Conservation (phyloP, 2,113 vertebrate genomes). For the Rhineura floridana region DNA sequence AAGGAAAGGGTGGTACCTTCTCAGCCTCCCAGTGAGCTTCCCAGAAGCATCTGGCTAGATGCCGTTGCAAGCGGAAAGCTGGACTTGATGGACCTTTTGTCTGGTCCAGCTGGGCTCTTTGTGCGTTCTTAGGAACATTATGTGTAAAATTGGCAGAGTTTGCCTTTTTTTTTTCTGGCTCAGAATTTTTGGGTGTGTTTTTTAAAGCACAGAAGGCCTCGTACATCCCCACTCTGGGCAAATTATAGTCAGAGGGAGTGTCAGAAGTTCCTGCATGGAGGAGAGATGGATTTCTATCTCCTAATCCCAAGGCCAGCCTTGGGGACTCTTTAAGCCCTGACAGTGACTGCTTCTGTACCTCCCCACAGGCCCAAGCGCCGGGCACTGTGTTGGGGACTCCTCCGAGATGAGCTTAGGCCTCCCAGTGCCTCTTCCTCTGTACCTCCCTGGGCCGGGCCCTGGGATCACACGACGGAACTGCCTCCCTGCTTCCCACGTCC, state of each 20-base stretch:
- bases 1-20: background rate
- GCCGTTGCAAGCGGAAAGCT: background rate
- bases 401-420: background rate
- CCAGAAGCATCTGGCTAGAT: background rate
- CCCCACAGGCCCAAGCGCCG: background rate
- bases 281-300: too few relatives aligned
- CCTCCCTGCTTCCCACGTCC: conserved; percentile 76
- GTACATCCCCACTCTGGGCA: background rate
- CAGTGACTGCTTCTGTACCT: background rate
- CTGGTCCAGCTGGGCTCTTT: background rate
- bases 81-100: background rate
- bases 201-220: background rate
- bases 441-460: conserved; percentile 59
- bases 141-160: background rate
- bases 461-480: conserved; percentile 71
- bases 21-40: background rate
- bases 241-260: background rate
- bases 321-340: background rate
- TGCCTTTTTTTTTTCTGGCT: background rate
- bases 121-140: background rate
- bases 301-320: background rate
- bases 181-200: background rate
- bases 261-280: background rate
- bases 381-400: background rate
- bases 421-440: background rate